Evolutionary conservation across 2,113 vertebrate genomes (phyloP).

Genomic region (Peucedramus taeniatus): DNA sequence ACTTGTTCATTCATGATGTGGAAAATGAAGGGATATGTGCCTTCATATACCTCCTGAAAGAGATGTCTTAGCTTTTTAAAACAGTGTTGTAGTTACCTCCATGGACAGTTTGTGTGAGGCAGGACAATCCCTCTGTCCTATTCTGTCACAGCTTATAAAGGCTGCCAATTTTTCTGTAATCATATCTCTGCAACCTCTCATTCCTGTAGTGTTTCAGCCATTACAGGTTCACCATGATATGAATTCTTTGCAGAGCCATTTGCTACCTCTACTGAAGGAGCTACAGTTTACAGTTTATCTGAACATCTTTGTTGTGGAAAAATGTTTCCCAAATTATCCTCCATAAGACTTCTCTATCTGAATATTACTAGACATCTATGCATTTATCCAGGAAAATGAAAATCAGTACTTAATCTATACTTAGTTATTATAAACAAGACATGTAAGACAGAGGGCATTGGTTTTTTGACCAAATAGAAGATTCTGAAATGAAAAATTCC

Average conservation of each 20-base stretch:
- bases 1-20: not conserved
- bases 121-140: not conserved
- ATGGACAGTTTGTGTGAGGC: rapidly evolving
- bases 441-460: rapidly evolving
- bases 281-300: not conserved
- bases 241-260: not conserved
- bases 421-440: not conserved
- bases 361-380: not conserved
- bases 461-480: not conserved
- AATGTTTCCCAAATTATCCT: not conserved
- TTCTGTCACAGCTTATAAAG: not conserved
- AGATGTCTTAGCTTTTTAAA: not conserved
- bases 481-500: not conserved
- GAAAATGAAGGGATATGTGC: not conserved
- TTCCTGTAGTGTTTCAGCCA: not conserved
- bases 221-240: not conserved
- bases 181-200: not conserved
- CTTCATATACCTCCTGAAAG: not conserved
- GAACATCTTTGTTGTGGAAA: not conserved
- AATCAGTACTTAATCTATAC: not conserved
- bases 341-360: not conserved
- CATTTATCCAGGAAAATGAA: not conserved
- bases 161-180: not conserved
- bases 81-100: not conserved
- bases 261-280: not conserved